Base-by-base conservation (phyloP, 2,888 invertebrate genomes). In the Acleris literana region DNA sequence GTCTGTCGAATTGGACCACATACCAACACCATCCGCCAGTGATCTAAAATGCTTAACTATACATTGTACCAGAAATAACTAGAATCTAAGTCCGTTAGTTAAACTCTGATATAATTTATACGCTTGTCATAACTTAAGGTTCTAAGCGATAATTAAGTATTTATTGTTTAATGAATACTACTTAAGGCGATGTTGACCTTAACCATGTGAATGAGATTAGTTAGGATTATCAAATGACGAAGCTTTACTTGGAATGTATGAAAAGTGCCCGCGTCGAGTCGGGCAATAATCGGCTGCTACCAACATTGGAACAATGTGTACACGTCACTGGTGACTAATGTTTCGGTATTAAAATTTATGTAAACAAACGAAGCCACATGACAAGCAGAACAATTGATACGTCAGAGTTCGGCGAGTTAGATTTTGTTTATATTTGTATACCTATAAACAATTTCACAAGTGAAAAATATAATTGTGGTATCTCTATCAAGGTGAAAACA, bases 51-150 rank as follows among this genome's bases (percentile, higher is more conserved):
- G 62, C 64, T 55, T 39, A 39, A 61, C 69, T 69, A 61, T 70
- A 55, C 66, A 69, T 60, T 61, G 60, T 58, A 33, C 33, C 56
- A 48, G 46, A 53, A 57, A 59, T 71, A 74, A 75, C 74, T 87
- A 86, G 85, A 73, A 80, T 78, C 69, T 85, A 88, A 86, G 84
- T 80, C 82, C 80, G 83, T 86, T 85, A 79, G 77, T 76, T 69
- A 79, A 79, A 74, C 73, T 81, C 80, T 81, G 82, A 82, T 80
- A 81, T 84, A 82, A 86, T 84, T 86, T 84, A 88, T 88, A 87
- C 88, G 90, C 89, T 90, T 88, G 84, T 87, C 86, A 88, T 85
- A 62, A 90, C 84, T 83, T 90, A 90, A 88, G 90, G 87, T 90
- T 85, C 86, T 89, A 88, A 89, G 87, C 86, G 87, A 77, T 88